Base-by-base conservation (phyloP, 2,113 vertebrate genomes). In the Nematolebias whitei region DNA sequence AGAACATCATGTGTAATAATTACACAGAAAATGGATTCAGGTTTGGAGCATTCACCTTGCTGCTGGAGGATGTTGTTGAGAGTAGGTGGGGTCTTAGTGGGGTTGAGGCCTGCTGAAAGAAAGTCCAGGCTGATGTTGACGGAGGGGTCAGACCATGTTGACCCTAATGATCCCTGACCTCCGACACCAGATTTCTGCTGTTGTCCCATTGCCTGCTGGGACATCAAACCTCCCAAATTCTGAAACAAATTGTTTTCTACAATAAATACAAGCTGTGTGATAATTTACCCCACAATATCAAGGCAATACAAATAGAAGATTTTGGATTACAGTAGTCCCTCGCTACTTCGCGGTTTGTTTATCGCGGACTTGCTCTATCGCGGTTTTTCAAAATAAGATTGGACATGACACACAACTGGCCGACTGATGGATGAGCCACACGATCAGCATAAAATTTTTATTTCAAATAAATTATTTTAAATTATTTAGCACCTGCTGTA, bases 71-170 rank as follows among this genome's bases (percentile, higher is more conserved):
- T 98, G 51, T 94, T 94, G 73, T 98, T 98, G 53, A 99, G 95
- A 0, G 95, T 95, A 48, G 96, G 96, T 49, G 96, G 96, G 39
- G 96, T 93, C 86, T 98, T 98, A 24, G 94, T 92, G 83, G 95
- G 93, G 82, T 98, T 96, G 92, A 96, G 94, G 71, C 96, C 96
- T 73, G 96, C 94, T 66, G 96, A 94, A 74, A 98, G 94, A 90
- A 97, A 98, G 92, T 99, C 98, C 85, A 99, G 93, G 88, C 94
- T 98, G 92, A 99, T 99, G 93, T 99, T 98, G 82, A 99, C 97
- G n/a, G 96, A 98, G 74, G 96, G 96, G 83, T 99, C 98, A 35
- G 96, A 98, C 98, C 98, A 99, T 18, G 98, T 99, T 20, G 96
- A 91, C 2, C 96, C 96, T 71, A 99, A 88, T 22, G 93, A 92